Evolutionary conservation across 2,888 invertebrate species (phyloP).

Genomic region (Luperina nickerlii): DNA sequence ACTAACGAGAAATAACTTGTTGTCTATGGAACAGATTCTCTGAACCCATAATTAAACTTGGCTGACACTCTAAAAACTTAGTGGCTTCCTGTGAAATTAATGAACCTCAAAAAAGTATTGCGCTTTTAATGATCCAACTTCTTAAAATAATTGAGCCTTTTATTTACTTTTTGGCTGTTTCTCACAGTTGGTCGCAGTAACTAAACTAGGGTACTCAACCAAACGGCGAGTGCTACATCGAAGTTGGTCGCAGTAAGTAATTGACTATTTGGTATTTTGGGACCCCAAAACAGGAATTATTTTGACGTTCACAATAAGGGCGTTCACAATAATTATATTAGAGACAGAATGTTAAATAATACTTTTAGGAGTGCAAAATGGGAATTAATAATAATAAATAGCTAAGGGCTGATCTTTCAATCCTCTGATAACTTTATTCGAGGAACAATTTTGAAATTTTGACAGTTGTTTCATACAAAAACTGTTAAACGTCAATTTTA

Average conservation of each 20-base stretch:
- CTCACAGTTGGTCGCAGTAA: not conserved
- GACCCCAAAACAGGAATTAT: not conserved
- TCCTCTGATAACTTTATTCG: no score
- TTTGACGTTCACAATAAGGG: not conserved
- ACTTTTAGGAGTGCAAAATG: not conserved
- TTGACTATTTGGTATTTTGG: not conserved
- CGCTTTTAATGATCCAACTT: not conserved
- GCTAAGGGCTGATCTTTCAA: no score
- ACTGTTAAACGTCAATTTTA: no score
- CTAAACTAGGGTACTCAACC: not conserved
- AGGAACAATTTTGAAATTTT: no score
- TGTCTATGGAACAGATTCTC: not conserved
- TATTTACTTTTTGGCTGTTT: not conserved
- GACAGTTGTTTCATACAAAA: no score
- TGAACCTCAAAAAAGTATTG: not conserved
- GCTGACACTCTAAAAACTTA: not conserved
- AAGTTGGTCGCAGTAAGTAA: not conserved
- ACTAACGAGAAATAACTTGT: constrained; percentile 20
- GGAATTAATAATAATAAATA: no score
- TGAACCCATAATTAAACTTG: not conserved
- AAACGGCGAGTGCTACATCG: not conserved
- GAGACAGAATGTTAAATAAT: not conserved
- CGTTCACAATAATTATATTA: not conserved
- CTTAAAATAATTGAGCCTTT: not conserved
- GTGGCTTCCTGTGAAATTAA: not conserved